Base-by-base conservation (phyloP, 2,113 vertebrate species). In the Ceyx margarethae region DNA sequence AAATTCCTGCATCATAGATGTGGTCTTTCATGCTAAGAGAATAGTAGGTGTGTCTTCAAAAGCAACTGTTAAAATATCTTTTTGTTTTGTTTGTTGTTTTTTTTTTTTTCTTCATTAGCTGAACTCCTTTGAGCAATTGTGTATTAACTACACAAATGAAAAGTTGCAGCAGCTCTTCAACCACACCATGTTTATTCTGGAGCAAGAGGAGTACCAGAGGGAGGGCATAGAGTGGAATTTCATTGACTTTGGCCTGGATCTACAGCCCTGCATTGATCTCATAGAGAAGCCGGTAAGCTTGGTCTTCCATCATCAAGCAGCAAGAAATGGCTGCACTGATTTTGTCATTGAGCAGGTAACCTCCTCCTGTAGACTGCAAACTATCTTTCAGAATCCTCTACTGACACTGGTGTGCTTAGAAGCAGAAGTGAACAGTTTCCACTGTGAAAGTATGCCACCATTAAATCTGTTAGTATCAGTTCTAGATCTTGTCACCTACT, bases 211-310 rank as follows among this genome's bases (percentile, higher is more conserved):
- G 91, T 99, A 99, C 95, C 98, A 99, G 96, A 97, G 98, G 1
- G 98, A 99, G 94, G 98, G 98, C 96, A 99, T 99, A n/a, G 98
- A 99, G 95, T 99, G 98, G 98, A 99, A 98, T 97, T 99, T 99
- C 97, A 99, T 99, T 51, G 98, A 99, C 97, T 99, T 99, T 6
- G 98, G 98, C 65, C 97, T 99, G 4, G 98, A 99, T 93, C 97
- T 99, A 95, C 98, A 99, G 95, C 98, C 98, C 60, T 99, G 98
- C 96, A 99, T 99, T 29, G 98, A 99, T 77, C 98, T 99, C 88
- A 99, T 99, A 11, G 99, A 99, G 92, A 99, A 99, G 80, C 98
- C 98, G 10, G 99, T 99, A 90, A 98, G 93, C 3, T 75, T 13
- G 9, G 50, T 78, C 1, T 45, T 67, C 42, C 12, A 5, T 22